Evolutionary conservation across 2,888 invertebrate species (phyloP), one percentile per base, ranked within the genome.

Genomic region (Leucania comma): DNA sequence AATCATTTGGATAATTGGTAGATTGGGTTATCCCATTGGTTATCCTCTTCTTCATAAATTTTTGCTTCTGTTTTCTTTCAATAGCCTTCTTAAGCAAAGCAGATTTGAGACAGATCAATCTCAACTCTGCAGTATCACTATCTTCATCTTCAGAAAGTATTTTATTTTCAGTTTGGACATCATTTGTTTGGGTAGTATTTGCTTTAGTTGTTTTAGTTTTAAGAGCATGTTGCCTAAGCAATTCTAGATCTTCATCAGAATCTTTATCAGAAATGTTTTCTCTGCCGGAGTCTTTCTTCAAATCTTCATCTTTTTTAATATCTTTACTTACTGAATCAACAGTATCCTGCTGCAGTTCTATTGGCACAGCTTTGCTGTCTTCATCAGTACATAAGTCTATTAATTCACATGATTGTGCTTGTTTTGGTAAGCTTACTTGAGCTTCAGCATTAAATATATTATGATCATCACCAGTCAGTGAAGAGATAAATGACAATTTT

Each of bases 61-160:
- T 95, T 80, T 94, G 92, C 70, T 94, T 95, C 77, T 90, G 91
- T 90, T 96, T 96, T 87, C 96, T 94, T 88, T 97, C 96, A 79
- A 96, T 95, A 71, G 96, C 97, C 90, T 97, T 97, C 83, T 97
- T 97, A 54, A 97, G 85, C 56, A 97, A 92, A 9, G 97, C 97
- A n/a, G 97, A 97, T 82, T 96, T 97, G n/a, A 97, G 91, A 66
- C 97, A 97, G 78, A 97, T 97, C 81, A 97, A 90, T 80, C 97
- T 93, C 60, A 97, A 90, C 82, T 97, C 96, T 64, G 96, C 92
- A 75, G 97, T 96, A 85, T 97, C 97, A 87, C 96, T 96, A 78
- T 97, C 97, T 84, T 96, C 96, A 75, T 96, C 96, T 74, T 96
- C 96, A 59, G 94, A 93, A 35, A 86, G 50, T 63, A 72, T 66